These are phyloP conservation scores for Lasius fuliginosus DNA, from an alignment of 2,888 invertebrate species.

Conservation along the genomic window DNA sequence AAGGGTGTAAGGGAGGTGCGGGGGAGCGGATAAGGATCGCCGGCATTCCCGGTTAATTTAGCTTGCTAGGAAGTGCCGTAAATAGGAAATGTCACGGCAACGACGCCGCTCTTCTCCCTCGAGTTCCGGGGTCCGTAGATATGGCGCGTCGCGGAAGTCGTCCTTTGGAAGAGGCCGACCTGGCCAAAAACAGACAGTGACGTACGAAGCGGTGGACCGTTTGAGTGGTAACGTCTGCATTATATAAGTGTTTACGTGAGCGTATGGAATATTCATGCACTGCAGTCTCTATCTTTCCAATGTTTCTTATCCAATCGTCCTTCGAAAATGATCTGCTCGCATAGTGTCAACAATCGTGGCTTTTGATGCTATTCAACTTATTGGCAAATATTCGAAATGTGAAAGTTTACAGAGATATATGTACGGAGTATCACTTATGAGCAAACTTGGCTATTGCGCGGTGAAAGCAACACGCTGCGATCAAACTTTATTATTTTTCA, in stretches of 20 bases:
- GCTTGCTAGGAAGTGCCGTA: conserved; percentile 81
- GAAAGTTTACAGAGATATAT: not conserved
- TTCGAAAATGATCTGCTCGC: not conserved
- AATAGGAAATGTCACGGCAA: conserved; percentile 81
- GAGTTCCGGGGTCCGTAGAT: conserved; percentile 29
- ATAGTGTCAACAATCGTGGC: not conserved
- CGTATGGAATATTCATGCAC: conserved; percentile 72
- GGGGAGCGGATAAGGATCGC: conserved; percentile 78
- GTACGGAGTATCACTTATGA: not conserved
- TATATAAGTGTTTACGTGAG: conserved; percentile 66
- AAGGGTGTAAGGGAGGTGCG: conserved; percentile 38
- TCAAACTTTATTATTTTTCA: not conserved
- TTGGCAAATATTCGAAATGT: not conserved
- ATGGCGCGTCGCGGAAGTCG: conserved; percentile 25
- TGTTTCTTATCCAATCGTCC: conserved; percentile 15
- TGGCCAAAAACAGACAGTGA: conserved; percentile 57
- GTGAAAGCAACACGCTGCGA: not conserved
- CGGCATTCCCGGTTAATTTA: conserved; percentile 83
- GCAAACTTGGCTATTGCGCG: not conserved
- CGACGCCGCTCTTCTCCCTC: conserved; percentile 61
- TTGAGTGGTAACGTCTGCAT: conserved; percentile 65
- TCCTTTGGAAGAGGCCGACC: conserved; percentile 48
- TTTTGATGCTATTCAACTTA: not conserved
- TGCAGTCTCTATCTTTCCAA: conserved; percentile 59
- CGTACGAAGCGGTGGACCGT: conserved; percentile 66